phyloP scores from a whole-genome alignment of 2,888 invertebrate genomes.

The Troides helena region DNA sequence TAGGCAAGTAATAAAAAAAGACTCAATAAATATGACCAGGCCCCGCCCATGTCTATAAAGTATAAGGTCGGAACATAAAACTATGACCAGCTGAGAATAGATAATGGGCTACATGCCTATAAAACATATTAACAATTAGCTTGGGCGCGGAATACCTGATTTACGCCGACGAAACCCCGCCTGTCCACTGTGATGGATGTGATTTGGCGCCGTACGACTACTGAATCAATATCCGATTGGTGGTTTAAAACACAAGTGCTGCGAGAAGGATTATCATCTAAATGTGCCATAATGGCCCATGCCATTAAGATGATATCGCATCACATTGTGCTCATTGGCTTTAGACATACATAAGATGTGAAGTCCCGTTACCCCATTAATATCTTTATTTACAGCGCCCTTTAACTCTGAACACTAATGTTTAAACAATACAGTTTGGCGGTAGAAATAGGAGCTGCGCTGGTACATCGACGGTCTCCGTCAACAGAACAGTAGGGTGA shows the following conservation, averaged over 20 bases:
- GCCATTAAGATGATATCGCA: no score
- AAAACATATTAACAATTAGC: slow-evolving; percentile 52
- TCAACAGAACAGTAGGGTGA: no score
- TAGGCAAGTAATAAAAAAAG: slow-evolving; percentile 23
- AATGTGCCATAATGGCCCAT: no score
- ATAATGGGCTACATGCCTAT: slow-evolving; percentile 36
- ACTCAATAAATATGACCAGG: slow-evolving; percentile 18
- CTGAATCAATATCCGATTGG: slow-evolving; percentile 45
- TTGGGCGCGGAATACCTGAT: slow-evolving; percentile 47
- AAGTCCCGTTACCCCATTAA: no score
- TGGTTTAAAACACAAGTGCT: neutral
- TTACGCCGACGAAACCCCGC: slow-evolving; percentile 56
- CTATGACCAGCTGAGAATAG: slow-evolving; percentile 31
- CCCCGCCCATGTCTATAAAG: slow-evolving; percentile 37
- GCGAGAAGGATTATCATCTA: neutral
- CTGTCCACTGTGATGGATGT: slow-evolving; percentile 59
- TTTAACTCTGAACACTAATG: no score
- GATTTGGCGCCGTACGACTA: slow-evolving; percentile 37
- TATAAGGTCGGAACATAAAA: slow-evolving; percentile 32
- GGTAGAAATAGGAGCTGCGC: no score
- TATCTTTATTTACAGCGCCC: no score
- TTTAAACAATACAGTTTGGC: no score
- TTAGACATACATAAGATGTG: no score
- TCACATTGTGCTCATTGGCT: no score
- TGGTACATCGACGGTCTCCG: no score